phyloP scores from a whole-genome alignment of 1,140 invertebrate species.

The Macrosteles quadrilineatus region DNA sequence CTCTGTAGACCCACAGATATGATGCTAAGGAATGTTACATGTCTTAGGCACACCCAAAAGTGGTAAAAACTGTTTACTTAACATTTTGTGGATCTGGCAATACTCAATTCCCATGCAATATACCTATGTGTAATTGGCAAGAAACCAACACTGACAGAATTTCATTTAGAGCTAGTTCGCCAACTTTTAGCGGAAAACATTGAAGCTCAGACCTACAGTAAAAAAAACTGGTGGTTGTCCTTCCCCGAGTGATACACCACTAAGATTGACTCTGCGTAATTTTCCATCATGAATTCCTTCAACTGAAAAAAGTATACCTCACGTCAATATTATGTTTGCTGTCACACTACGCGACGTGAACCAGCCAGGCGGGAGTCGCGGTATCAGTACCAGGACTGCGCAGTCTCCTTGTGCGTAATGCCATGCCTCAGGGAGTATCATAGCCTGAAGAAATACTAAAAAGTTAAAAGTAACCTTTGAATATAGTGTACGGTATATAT shows the following conservation, averaged over 20 bases:
- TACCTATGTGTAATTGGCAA: not conserved
- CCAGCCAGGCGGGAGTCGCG: too few relatives aligned
- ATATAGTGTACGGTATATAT: not conserved
- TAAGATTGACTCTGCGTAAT: not conserved
- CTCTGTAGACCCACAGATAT: constrained; percentile 47
- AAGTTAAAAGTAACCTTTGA: not conserved
- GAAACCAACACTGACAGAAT: constrained; percentile 9
- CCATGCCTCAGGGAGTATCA: constrained; percentile 25
- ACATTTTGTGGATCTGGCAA: constrained; percentile 41
- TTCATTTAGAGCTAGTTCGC: constrained; percentile 27
- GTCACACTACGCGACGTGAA: too few relatives aligned
- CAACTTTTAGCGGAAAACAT: constrained; percentile 26
- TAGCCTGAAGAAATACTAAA: not conserved
- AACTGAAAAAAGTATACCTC: not conserved
- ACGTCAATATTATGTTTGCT: not conserved
- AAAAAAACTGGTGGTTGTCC: not conserved
- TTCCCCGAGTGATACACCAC: not conserved
- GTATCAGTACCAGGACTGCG: too few relatives aligned
- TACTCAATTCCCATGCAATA: constrained; percentile 25
- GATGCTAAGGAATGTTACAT: constrained; percentile 46
- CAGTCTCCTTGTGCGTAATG: constrained; percentile 18
- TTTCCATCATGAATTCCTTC: not conserved
- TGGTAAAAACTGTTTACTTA: constrained; percentile 35
- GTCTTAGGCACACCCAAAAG: constrained; percentile 47
- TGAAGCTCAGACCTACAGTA: not conserved